Evolutionary conservation across 53 echinoderm and acorn worm genomes (phyloP), one percentile per base, ranked within the genome.

Genomic region (Mesocentrotus franciscanus): DNA sequence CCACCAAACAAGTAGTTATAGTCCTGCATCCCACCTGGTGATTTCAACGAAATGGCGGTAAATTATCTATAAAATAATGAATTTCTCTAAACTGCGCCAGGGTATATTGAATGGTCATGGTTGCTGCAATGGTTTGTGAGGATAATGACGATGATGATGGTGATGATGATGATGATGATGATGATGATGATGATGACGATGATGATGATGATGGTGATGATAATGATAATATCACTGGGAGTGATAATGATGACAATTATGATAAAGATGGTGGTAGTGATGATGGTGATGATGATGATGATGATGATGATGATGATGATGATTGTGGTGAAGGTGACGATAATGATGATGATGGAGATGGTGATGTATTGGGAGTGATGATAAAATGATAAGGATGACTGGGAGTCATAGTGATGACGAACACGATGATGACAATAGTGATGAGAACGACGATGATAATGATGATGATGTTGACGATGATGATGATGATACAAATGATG

Each of bases 11-110:
- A 85, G 92, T 98, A 97, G 92, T 97, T 98, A 91, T 96, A 98
- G 74, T 98, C 98, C 79, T 98, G 98, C 98, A 98, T 98, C n/a
- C 97, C 96, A 74, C 98, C 98, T 98, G 89, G 95, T 95, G 56
- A 79, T 29, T 49, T 4, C 33, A 71, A 92, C 92, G 9, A 62
- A 68, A 93, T 56, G 36, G 66, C n/a, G 27, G 17, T 7, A 90
- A 90, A 49, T 78, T 55, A 36, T 55, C 36, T 8, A 1, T 15
- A 85, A 22, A 72, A 72, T 15, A 26, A 61, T 61, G 8, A 61
- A 61, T 14, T 61, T 14, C 61, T 61, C 0, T 61, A 61, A 4
- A 61, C 61, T 60, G 66, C 17, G 66, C 18, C 22, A 6, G 76
- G 39, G 39, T 39, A 32, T 8, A 26, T 76, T 76, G 76, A 39